phyloP scores from a whole-genome alignment of 2,113 vertebrate genomes.

The Trematomus loennbergii region DNA sequence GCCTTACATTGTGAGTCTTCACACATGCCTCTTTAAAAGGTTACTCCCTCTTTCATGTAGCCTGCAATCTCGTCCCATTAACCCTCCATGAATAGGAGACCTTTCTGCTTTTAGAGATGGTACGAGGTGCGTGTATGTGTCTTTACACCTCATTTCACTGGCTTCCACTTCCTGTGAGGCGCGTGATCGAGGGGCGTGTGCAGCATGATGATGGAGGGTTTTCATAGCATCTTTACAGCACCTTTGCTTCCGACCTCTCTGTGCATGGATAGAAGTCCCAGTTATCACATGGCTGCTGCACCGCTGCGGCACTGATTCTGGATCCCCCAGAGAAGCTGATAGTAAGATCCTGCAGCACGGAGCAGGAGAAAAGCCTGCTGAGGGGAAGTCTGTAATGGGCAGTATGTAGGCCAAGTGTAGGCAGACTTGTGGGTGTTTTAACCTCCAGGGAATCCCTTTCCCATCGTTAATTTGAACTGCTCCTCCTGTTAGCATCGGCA shows the following conservation, averaged over 20 bases:
- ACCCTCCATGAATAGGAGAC: slow-evolving; percentile 27
- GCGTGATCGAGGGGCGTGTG: background rate
- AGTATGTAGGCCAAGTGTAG: slow-evolving; percentile 74
- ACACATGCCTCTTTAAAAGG: slow-evolving; percentile 49
- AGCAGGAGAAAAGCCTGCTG: slow-evolving; percentile 45
- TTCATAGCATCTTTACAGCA: slow-evolving; percentile 13
- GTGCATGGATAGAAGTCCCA: slow-evolving; percentile 32
- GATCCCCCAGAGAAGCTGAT: slow-evolving; percentile 61
- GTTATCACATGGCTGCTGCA: slow-evolving; percentile 56
- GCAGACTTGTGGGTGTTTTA: slow-evolving; percentile 67
- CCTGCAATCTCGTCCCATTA: slow-evolving; percentile 54
- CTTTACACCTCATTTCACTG: slow-evolving; percentile 27
- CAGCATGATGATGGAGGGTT: slow-evolving; percentile 24
- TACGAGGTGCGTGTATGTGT: background rate
- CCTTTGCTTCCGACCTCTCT: slow-evolving; percentile 2
- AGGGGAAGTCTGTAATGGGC: slow-evolving; percentile 55
- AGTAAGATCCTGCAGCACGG: slow-evolving; percentile 68
- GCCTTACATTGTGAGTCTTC: slow-evolving; percentile 5
- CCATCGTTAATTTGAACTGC: slow-evolving; percentile 60
- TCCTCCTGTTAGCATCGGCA: slow-evolving; percentile 33
- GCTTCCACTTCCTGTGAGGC: slow-evolving; percentile 26
- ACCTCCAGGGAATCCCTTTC: slow-evolving; percentile 50
- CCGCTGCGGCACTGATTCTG: slow-evolving; percentile 59
- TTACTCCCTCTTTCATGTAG: slow-evolving; percentile 23
- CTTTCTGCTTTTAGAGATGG: slow-evolving; percentile 40